Evolutionary conservation across 2,797 vertebrate genomes (phyloP).

Genomic region (Muraenolepis orangiensis): DNA sequence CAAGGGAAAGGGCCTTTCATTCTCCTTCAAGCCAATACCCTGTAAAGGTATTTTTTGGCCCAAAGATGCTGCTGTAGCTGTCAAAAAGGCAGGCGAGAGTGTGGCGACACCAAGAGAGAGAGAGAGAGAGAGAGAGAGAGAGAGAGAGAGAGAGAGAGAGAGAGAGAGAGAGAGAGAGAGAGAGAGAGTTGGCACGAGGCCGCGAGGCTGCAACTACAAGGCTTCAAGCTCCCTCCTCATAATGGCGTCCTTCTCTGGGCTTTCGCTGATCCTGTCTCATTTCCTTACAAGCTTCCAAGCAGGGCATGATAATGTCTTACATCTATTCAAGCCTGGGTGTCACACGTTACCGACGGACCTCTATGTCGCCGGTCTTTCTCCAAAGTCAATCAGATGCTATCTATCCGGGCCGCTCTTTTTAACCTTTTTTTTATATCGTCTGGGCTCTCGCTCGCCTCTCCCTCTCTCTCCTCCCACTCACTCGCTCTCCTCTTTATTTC

Average conservation of each 20-base stretch:
- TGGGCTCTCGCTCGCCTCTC: background rate
- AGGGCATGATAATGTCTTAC: slow-evolving; percentile 40
- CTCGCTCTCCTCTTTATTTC: slow-evolving; percentile 13
- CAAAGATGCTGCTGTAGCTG: background rate
- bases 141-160: background rate
- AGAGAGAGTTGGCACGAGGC: background rate
- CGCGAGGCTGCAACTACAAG: background rate
- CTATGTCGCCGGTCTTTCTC: slow-evolving; percentile 14
- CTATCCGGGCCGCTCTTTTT: background rate
- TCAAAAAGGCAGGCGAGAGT: background rate
- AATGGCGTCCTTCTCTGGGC: slow-evolving; percentile 31
- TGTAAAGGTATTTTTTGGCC: background rate
- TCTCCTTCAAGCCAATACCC: background rate
- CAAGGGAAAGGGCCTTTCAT: background rate
- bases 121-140: background rate
- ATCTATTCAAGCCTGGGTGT: slow-evolving; percentile 41
- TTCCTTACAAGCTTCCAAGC: slow-evolving; percentile 31
- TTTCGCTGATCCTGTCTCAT: slow-evolving; percentile 29
- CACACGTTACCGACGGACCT: slow-evolving; percentile 30
- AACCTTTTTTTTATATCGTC: background rate
- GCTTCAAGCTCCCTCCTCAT: slow-evolving; percentile 17
- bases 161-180: no score
- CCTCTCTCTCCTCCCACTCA: no score
- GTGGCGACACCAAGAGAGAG: background rate
- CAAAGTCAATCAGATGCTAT: slow-evolving; percentile 17